phyloP scores from a whole-genome alignment of 1,140 invertebrate genomes.

The Sesamia nonagrioides region DNA sequence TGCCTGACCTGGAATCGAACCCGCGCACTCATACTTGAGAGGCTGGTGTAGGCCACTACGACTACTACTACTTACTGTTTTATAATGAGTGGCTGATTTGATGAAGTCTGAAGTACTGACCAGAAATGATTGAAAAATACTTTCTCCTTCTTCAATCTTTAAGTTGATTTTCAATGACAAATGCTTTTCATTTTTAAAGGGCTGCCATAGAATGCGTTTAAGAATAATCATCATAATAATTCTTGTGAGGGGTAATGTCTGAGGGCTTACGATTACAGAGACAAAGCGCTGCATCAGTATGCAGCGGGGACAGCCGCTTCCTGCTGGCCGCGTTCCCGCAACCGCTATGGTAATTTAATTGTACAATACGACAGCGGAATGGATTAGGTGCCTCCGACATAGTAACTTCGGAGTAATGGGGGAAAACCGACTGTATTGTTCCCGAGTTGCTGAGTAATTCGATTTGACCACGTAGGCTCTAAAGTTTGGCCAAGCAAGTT shows the following conservation, averaged over 20 bases:
- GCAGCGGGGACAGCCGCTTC: constrained; percentile 63
- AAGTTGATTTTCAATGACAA: no score
- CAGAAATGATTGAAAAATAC: no score
- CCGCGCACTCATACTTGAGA: no score
- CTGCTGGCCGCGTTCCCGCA: constrained; percentile 74
- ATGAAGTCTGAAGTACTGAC: no score
- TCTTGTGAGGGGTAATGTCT: not conserved
- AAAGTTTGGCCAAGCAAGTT: constrained; percentile 13
- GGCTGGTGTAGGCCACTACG: no score
- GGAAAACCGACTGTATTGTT: constrained; percentile 49
- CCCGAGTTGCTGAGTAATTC: constrained; percentile 45
- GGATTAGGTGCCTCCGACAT: constrained; percentile 51
- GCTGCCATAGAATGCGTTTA: not conserved
- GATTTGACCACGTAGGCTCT: constrained; percentile 7
- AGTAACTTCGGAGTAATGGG: constrained; percentile 43
- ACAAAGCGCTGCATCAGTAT: constrained; percentile 68
- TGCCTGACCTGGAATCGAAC: no score
- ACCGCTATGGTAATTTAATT: constrained; percentile 76
- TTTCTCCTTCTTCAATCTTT: no score
- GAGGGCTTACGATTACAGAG: constrained; percentile 29
- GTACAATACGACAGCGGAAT: constrained; percentile 65
- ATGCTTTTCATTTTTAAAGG: not conserved
- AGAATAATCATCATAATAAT: constrained; percentile 16
- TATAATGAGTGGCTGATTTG: no score
- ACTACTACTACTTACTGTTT: no score